These are phyloP conservation scores for Drosophila quadrilineata DNA, from an alignment of 1,140 invertebrate species.

Conservation along the genomic window DNA sequence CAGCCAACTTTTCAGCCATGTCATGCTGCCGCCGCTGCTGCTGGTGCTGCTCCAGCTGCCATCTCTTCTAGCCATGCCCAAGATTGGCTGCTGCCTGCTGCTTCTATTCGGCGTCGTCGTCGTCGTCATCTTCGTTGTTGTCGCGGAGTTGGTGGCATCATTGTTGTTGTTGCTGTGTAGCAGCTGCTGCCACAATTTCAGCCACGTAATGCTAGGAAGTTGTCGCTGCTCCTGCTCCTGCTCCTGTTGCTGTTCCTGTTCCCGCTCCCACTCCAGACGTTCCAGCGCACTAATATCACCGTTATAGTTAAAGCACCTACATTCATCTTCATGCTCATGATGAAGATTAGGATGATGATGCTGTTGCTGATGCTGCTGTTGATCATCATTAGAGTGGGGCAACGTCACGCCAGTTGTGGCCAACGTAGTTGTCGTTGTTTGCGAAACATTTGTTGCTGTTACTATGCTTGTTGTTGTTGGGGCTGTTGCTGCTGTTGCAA, in stretches of 20 bases:
- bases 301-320: slow-evolving; percentile 80
- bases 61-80: background rate
- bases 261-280: slow-evolving; percentile 29
- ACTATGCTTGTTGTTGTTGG: slow-evolving; percentile 9
- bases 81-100: slow-evolving; percentile 12
- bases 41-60: slow-evolving; percentile 5
- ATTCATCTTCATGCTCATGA: slow-evolving; percentile 66
- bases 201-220: slow-evolving; percentile 75
- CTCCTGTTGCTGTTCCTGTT: slow-evolving; percentile 25
- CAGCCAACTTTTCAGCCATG: slow-evolving; percentile 69
- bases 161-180: slow-evolving; percentile 37
- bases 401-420: slow-evolving; percentile 51
- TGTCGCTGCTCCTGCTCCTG: slow-evolving; percentile 21
- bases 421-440: slow-evolving; percentile 57
- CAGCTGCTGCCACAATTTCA: slow-evolving; percentile 72
- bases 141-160: slow-evolving; percentile 21
- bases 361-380: slow-evolving; percentile 26
- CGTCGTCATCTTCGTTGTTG: too few species aligned
- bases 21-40: slow-evolving; percentile 47
- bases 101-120: slow-evolving; percentile 11
- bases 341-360: slow-evolving; percentile 25
- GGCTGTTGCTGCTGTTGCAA: slow-evolving; percentile 21
- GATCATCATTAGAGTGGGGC: slow-evolving; percentile 45
- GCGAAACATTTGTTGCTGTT: slow-evolving; percentile 45
- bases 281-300: slow-evolving; percentile 75